Conservation (phyloP, 2,113 vertebrate genomes). For the Apaloderma vittatum region DNA sequence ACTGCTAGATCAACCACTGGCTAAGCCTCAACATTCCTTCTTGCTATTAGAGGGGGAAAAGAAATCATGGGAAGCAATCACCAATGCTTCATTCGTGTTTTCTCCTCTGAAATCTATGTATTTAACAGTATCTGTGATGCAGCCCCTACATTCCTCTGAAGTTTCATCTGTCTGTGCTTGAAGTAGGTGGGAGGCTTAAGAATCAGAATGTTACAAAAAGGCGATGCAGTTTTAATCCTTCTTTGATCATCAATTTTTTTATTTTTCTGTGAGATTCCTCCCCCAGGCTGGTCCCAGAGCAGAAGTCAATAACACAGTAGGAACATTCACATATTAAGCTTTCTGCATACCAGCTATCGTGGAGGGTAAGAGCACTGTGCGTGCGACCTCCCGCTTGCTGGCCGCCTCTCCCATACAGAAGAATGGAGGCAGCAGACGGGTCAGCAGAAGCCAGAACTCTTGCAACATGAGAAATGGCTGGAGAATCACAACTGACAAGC, state of each 20-base stretch:
- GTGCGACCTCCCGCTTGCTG: not conserved
- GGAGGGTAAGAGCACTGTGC: not conserved
- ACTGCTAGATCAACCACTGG: not conserved
- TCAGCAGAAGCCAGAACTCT: conserved; percentile 3
- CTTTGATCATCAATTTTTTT: not conserved
- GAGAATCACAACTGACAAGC: conserved; percentile 9
- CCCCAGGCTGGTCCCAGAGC: not conserved
- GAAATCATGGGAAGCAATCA: not conserved
- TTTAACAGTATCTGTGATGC: not conserved
- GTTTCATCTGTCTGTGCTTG: not conserved
- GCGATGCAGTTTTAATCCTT: not conserved
- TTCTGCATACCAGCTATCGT: not conserved
- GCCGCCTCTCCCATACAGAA: not conserved
- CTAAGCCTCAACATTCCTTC: not conserved
- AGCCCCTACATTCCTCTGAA: not conserved
- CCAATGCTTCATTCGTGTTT: not conserved
- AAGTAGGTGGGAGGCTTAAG: not conserved
- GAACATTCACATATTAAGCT: not conserved
- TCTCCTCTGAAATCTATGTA: not conserved
- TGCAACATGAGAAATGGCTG: not conserved
- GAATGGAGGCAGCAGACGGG: not conserved
- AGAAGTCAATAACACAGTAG: not conserved
- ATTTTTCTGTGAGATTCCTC: not conserved
- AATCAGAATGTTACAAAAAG: not conserved
- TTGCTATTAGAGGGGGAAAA: not conserved